phyloP scores from a whole-genome alignment of 2,113 vertebrate species.

The Xiphophorus hellerii region DNA sequence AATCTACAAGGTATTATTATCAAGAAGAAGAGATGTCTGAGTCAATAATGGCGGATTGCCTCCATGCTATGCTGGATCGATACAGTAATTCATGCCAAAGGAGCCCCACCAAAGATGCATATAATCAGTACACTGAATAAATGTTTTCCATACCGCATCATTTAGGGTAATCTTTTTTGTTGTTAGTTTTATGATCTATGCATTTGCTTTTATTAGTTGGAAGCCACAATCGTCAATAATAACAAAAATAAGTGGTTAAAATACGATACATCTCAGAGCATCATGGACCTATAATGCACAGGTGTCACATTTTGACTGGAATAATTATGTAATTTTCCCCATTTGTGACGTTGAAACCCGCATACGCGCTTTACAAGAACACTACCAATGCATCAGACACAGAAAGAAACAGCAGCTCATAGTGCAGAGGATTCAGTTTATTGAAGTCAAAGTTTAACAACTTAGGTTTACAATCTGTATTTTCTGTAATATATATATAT shows the following conservation, averaged over 20 bases:
- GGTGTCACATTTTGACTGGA: too few species aligned
- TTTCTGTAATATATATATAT: slow-evolving; percentile 79
- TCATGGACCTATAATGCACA: not conserved
- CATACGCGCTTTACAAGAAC: too few species aligned
- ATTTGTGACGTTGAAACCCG: not conserved
- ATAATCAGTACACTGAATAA: not conserved
- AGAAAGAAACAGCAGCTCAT: slow-evolving; percentile 57
- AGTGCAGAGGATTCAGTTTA: slow-evolving; percentile 90
- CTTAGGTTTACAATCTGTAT: slow-evolving; percentile 84
- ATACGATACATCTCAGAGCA: not conserved
- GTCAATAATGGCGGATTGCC: not conserved
- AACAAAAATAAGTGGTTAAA: not conserved
- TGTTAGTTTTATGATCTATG: not conserved
- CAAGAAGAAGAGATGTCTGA: too few species aligned
- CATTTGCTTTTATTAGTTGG: not conserved
- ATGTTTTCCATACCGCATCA: not conserved
- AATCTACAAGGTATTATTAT: too few species aligned
- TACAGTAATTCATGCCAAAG: not conserved
- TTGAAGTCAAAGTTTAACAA: slow-evolving; percentile 91
- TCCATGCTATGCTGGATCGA: not conserved
- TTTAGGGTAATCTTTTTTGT: not conserved
- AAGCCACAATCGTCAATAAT: too few species aligned
- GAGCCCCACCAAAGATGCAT: not conserved
- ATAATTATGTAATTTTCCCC: not conserved
- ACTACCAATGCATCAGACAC: not conserved